A percentile compares a stretch with the other conserved stretches of the same genome.
Evolutionary conservation across 2,888 invertebrate genomes (phyloP).

Genomic region (Anorthoa munda): DNA sequence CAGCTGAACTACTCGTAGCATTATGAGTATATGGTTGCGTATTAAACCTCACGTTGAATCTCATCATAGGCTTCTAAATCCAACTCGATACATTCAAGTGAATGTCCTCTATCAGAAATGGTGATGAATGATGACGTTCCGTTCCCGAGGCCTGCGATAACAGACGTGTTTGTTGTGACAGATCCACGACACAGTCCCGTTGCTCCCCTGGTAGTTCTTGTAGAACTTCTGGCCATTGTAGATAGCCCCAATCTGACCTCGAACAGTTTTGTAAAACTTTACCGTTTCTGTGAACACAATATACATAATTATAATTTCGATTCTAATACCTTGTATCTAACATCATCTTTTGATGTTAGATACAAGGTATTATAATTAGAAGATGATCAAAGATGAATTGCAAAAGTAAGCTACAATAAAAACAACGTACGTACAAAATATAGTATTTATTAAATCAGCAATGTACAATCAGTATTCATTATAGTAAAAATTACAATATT

Average conservation of each 20-base stretch:
- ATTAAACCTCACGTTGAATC: slow-evolving; percentile 33
- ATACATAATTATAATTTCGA: background rate
- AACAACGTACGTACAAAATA: slow-evolving; percentile 18
- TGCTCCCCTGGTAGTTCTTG: slow-evolving; percentile 67
- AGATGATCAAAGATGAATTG: background rate
- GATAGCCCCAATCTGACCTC: slow-evolving; percentile 59
- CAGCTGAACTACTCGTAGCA: background rate
- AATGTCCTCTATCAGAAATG: slow-evolving; percentile 49
- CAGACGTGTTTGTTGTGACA: slow-evolving; percentile 62
- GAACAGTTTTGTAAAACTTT: slow-evolving; percentile 60
- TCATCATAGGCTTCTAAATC: slow-evolving; percentile 29
- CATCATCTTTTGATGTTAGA: too few relatives aligned
- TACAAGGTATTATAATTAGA: background rate
- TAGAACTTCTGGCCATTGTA: slow-evolving; percentile 65
- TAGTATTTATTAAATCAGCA: slow-evolving; percentile 24
- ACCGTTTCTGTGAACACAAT: slow-evolving; percentile 24
- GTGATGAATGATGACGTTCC: slow-evolving; percentile 10
- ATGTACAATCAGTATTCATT: background rate
- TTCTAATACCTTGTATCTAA: background rate
- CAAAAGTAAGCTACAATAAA: background rate
- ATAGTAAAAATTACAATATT: slow-evolving; percentile 3
- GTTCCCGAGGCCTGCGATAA: slow-evolving; percentile 46
- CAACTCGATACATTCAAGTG: slow-evolving; percentile 37
- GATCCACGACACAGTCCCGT: slow-evolving; percentile 61
- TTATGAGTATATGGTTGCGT: background rate